Evolutionary conservation across 2,888 invertebrate genomes (phyloP).

Genomic region (Perizoma flavofasciatum): DNA sequence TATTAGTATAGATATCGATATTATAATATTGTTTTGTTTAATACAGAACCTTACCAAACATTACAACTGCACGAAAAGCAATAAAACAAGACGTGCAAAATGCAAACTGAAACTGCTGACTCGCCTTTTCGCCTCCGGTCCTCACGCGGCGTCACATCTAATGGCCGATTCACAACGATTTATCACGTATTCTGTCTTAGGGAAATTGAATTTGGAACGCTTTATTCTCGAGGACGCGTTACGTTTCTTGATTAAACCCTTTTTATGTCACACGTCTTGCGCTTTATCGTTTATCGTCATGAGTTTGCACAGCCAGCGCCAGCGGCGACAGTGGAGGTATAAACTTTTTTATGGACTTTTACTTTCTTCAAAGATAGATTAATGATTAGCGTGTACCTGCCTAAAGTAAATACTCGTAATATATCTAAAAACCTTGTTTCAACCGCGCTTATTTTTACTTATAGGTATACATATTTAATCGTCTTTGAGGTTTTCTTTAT

Average conservation of each 20-base stretch:
- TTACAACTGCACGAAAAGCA: slow-evolving; percentile 52
- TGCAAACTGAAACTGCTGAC: slow-evolving; percentile 64
- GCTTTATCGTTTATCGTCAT: slow-evolving; percentile 16
- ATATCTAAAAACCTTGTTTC: no score
- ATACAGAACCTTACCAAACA: not conserved
- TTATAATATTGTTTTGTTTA: no score
- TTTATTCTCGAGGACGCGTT: slow-evolving; percentile 61
- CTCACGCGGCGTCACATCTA: slow-evolving; percentile 74
- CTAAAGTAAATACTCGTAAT: no score
- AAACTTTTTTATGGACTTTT: slow-evolving; percentile 12
- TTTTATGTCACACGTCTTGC: slow-evolving; percentile 47
- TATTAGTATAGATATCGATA: no score
- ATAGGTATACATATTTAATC: no score
- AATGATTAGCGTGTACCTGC: no score
- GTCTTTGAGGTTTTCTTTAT: no score
- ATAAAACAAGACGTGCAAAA: slow-evolving; percentile 49
- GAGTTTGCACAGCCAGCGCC: slow-evolving; percentile 12
- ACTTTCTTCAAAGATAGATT: not conserved
- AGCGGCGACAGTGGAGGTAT: slow-evolving; percentile 3
- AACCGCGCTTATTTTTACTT: no score
- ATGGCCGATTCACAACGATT: slow-evolving; percentile 76
- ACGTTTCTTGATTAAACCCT: slow-evolving; percentile 69
- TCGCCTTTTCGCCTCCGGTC: slow-evolving; percentile 52
- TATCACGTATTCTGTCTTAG: slow-evolving; percentile 75
- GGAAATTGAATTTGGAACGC: slow-evolving; percentile 74